Evolutionary conservation across 2,888 invertebrate species (phyloP).

Genomic region (Zonitis immaculata): DNA sequence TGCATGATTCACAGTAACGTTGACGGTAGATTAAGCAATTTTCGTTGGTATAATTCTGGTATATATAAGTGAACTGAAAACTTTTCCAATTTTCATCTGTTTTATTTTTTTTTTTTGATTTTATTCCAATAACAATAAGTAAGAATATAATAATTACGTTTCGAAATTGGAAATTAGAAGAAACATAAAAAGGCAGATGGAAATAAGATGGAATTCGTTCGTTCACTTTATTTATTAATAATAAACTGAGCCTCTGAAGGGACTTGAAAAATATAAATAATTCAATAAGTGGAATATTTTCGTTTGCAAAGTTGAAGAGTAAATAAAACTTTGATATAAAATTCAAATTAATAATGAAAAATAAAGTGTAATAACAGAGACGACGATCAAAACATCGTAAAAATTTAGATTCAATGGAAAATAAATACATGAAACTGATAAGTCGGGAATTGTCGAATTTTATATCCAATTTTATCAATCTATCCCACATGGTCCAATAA

Average conservation of each 20-base stretch:
- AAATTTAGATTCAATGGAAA: conserved; percentile 16
- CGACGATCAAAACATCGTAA: conserved; percentile 10
- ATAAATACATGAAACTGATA: conserved; percentile 13
- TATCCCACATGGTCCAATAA: neutral
- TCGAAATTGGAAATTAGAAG: neutral
- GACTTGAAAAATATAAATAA: conserved; percentile 2
- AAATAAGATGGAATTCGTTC: neutral
- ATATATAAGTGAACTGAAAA: neutral
- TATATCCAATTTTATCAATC: neutral
- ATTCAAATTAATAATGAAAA: conserved; percentile 11
- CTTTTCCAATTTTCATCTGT: neutral
- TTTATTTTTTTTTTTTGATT: too few relatives aligned
- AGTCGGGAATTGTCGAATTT: neutral
- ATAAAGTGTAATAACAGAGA: conserved; percentile 12
- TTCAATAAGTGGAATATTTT: neutral
- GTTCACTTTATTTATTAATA: conserved; percentile 5
- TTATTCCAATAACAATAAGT: too few relatives aligned
- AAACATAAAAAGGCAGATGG: neutral
- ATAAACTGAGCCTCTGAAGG: neutral
- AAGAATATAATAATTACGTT: neutral
- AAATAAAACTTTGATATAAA: conserved; percentile 8
- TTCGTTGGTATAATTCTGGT: neutral
- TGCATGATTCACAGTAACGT: neutral
- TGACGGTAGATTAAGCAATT: neutral
- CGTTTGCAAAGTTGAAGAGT: neutral